Percentiles rank a stretch among this genome's conserved stretches.
Conservation (phyloP, 2,797 vertebrate genomes). For the Allobates femoralis region DNA sequence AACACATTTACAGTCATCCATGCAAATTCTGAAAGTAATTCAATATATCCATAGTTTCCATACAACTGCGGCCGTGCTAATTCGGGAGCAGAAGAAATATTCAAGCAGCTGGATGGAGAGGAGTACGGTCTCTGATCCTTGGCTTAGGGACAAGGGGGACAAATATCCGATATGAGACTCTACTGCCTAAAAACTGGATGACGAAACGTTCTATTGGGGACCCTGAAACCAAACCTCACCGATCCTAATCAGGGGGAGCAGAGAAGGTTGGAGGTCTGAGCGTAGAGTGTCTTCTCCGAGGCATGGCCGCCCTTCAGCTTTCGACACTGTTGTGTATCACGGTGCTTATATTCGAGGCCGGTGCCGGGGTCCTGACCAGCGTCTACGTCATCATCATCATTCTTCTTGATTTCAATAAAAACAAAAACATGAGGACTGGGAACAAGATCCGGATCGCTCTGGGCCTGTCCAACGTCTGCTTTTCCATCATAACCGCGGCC, state of each 20-base stretch:
- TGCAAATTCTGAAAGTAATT: not conserved
- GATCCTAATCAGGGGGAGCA: not conserved
- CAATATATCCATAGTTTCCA: not conserved
- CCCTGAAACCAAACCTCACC: too few species aligned
- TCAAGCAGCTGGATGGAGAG: too few species aligned
- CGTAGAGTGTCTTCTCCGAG: not conserved
- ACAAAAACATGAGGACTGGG: constrained; percentile 2
- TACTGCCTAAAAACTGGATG: not conserved
- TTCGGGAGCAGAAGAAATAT: not conserved
- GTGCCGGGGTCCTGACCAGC: not conserved
- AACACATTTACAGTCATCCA: not conserved
- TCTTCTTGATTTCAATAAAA: not conserved
- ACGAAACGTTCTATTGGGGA: too few species aligned
- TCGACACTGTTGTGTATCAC: not conserved
- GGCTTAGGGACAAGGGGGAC: not conserved
- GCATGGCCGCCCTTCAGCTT: not conserved
- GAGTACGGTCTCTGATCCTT: not conserved
- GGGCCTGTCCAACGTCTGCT: constrained; percentile 19
- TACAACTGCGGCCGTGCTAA: too few species aligned
- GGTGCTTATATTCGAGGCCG: not conserved
- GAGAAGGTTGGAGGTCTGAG: not conserved
- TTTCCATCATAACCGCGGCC: not conserved
- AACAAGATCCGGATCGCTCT: constrained; percentile 32
- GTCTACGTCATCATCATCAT: constrained; percentile 15
- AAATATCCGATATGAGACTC: not conserved